Base-by-base conservation (phyloP, 2,113 vertebrate genomes). In the Ammodytes marinus region DNA sequence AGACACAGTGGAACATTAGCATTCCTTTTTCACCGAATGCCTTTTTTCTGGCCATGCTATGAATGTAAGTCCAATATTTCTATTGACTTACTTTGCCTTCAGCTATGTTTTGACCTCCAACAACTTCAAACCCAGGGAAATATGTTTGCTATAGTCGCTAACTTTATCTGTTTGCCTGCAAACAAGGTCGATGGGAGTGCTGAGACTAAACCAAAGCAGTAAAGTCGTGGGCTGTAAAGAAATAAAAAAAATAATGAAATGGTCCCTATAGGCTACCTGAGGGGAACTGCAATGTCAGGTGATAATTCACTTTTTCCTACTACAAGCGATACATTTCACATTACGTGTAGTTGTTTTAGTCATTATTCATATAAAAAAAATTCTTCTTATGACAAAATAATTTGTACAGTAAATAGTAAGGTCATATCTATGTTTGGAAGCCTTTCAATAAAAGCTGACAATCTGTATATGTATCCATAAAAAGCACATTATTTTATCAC, bases 231-330 rank as follows among this genome's bases (percentile, higher is more conserved):
- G 55, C 68, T 40, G 8, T 46, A 39, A 74, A 68, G 39, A 74
- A 67, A 58, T 27, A 37, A 43, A 67, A 81, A 78, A 14, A 59
- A 61, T 37, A 45, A 37, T 69, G 52, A 84, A 77, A 66, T 54
- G 53, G 53, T 70, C 17, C 57, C 74, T 77, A 80, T 67, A n/a
- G n/a, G n/a, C n/a, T n/a, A 72, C 50, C 68, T 68, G 47, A 45
- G 19, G 42, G 61, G 17, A 76, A 63, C 65, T 75, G 37, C 75
- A 49, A 43, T 64, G 55, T 79, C 50, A 63, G 65, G 57, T n/a
- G 15, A 70, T 70, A 45, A 47, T 19, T 53, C 17, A 42, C 17
- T 37, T 19, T 50, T 78, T 13, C 47, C 76, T 57, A 49, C 37
- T 60, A 14, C 47, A 27, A 71, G 19, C 6, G 10, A 45, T 52